Conservation (phyloP, 2,113 vertebrate species). For the Tupaia chinensis region DNA sequence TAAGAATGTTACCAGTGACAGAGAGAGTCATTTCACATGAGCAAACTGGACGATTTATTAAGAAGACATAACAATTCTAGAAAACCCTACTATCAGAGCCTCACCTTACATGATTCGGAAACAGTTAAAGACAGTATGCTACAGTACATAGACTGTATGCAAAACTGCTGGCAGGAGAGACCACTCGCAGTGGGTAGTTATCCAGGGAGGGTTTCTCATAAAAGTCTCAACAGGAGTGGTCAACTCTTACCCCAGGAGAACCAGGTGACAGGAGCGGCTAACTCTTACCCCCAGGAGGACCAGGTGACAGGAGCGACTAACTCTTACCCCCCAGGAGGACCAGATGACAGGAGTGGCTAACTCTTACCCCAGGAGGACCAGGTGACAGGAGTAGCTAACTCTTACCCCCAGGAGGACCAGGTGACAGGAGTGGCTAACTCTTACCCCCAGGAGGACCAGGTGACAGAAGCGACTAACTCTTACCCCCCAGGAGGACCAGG, state of each 20-base stretch:
- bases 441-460: no score
- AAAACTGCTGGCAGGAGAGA: background rate
- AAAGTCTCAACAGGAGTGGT: background rate
- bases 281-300: no score
- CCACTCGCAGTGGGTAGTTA: background rate
- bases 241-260: background rate
- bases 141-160: background rate
- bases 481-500: no score
- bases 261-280: no score
- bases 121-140: conserved; percentile 5
- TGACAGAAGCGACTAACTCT: no score
- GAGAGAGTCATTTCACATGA: conserved; percentile 10
- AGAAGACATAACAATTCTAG: background rate
- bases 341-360: no score
- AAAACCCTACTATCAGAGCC: background rate
- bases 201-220: background rate
- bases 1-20: conserved; percentile 6
- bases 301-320: no score
- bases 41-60: conserved; percentile 1
- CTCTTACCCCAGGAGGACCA: no score
- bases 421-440: no score
- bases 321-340: no score
- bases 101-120: background rate
- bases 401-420: no score
- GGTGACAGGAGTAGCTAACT: no score